Percentiles rank a stretch among this genome's conserved stretches.
phyloP scores from a whole-genome alignment of 2,888 invertebrate genomes.

The Buathra laborator region DNA sequence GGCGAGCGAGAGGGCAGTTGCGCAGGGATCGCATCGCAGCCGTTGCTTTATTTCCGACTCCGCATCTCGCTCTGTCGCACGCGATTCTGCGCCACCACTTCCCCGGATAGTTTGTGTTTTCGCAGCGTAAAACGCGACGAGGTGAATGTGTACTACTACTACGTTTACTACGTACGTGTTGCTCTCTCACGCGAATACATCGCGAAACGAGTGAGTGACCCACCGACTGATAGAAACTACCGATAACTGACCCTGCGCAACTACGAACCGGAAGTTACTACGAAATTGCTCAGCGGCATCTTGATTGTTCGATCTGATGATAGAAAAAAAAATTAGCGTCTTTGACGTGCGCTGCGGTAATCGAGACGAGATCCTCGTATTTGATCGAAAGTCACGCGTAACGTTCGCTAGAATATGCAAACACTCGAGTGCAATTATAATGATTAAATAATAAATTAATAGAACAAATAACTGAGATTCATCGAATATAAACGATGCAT shows the following conservation, averaged over 20 bases:
- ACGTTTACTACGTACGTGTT: constrained; percentile 43
- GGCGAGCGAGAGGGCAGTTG: constrained; percentile 56
- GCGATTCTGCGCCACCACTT: background rate
- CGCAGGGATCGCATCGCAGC: constrained; percentile 54
- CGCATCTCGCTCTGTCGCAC: background rate
- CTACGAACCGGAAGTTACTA: background rate
- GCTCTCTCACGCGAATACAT: constrained; percentile 27
- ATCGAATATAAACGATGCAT: background rate
- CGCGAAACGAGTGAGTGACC: constrained; percentile 9
- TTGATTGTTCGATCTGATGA: background rate
- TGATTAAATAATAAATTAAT: background rate
- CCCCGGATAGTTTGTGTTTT: constrained; percentile 38
- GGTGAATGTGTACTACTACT: constrained; percentile 19
- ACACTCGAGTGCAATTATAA: background rate
- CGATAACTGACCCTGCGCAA: constrained; percentile 54
- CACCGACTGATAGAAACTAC: constrained; percentile 4
- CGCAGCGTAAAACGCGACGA: constrained; percentile 2
- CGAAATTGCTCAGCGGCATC: background rate
- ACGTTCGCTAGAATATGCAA: background rate
- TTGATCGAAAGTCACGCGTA: background rate
- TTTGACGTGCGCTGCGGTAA: background rate
- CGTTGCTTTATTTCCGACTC: constrained; percentile 54
- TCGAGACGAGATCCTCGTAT: background rate
- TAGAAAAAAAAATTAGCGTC: background rate
- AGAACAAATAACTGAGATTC: too few species aligned